Evolutionary conservation across 2,888 invertebrate genomes (phyloP).

Genomic region (Autographa gamma): DNA sequence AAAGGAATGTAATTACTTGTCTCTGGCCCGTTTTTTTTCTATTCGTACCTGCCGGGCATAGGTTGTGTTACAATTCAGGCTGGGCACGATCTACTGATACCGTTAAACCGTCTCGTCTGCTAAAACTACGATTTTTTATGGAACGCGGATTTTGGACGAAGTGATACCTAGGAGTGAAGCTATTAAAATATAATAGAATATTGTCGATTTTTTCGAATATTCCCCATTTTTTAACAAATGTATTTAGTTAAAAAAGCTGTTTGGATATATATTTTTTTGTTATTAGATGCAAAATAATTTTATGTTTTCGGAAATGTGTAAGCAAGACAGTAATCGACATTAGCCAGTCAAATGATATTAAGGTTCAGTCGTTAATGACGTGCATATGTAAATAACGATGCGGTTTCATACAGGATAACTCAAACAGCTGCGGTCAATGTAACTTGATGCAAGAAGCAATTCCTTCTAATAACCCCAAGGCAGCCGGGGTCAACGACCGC

Average conservation of each 20-base stretch:
- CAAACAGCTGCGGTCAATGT: constrained; percentile 34
- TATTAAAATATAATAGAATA: no score
- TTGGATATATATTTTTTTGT: no score
- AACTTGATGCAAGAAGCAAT: constrained; percentile 45
- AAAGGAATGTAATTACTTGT: constrained; percentile 2
- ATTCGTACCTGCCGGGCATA: constrained; percentile 4
- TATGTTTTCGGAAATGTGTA: not conserved
- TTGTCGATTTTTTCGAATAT: no score
- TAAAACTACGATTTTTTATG: not conserved
- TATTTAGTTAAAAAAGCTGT: no score
- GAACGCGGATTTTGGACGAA: not conserved
- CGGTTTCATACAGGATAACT: constrained; percentile 17
- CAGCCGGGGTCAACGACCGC: constrained; percentile 52
- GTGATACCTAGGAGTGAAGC: not conserved
- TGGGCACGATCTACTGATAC: not conserved
- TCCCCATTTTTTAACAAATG: no score
- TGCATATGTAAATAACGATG: constrained; percentile 6
- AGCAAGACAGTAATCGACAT: not conserved
- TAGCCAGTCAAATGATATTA: not conserved
- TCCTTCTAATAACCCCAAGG: constrained; percentile 38
- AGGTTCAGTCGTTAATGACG: not conserved
- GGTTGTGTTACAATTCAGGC: constrained; percentile 4
- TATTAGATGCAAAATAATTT: no score
- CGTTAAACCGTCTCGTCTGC: constrained; percentile 4
- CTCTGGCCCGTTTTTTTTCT: constrained; percentile 2